Evolutionary conservation across 2,888 invertebrate genomes (phyloP), one percentile per base, ranked within the genome.

Genomic region (Parochlus steinenii): DNA sequence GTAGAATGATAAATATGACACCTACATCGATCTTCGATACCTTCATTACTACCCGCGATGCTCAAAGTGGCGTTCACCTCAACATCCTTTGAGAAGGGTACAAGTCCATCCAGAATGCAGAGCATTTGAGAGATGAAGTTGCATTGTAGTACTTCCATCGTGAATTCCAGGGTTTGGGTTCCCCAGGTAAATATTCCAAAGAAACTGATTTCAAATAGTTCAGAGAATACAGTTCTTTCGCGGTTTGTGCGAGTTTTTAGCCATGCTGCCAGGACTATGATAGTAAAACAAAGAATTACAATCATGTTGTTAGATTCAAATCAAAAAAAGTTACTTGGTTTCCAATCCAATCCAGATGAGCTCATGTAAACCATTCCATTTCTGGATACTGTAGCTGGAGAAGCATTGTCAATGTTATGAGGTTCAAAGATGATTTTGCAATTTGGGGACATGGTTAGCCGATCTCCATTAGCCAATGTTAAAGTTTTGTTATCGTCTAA

Each of bases 321-420:
- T 10, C 25, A n/a, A 18, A 15, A 5, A 11, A 12, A 24, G 18
- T 44, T 49, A 71, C 71, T 70, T 51, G 93, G 93, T 47, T 74
- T 73, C 81, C 92, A 95, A 52, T 85, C 81, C 31, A 95, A 61
- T 0, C 90, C 93, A 0, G 93, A 93, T 0, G 90, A 87, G 48
- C 92, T 92, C 93, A 95, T 95, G 54, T 90, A 95, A 5, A 87
- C 85, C 83, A 85, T 85, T 38, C 89, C 89, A 51, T 86, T 87
- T 40, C 87, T 65, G 0, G 92, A 93, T 1, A 95, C 95, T 0
- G 95, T 95, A 2, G 95, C 93, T 3, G 93, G 95, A 7, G 92
- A 92, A 0, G 95, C 95, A 51, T 95, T 95, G 53, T 95, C 93
- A 41, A 95, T 90, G 54, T 93, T 93, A 55, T 93, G 89, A 0